Evolutionary conservation across 1,140 invertebrate species (phyloP), one percentile per base, ranked within the genome.

Genomic region (Mycetomoellerius zeteki): DNA sequence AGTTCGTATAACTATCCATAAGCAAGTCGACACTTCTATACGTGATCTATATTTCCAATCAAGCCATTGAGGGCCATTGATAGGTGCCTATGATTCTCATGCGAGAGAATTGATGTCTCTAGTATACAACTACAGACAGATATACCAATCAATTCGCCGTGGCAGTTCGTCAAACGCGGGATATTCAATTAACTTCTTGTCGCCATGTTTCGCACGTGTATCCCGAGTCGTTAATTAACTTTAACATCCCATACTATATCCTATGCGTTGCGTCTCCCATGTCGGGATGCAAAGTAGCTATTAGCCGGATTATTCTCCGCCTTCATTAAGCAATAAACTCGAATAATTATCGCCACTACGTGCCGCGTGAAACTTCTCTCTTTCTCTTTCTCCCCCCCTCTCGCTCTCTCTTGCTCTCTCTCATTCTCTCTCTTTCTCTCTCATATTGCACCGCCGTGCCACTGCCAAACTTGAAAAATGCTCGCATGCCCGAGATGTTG

Each of bases 211-310:
- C 50, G 47, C 60, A 72, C 77, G 56, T 33, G 75, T 65, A 85
- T 89, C 24, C 60, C 21, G 24, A 30, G 89, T 69, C 58, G 85
- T 89, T 89, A 90, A 90, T 90, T 90, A 90, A 89, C 54, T 89
- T 85, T 69, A 90, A 87, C 60, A 43, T 10, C 43, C 33, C 10
- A 37, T 65, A 2, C 21, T 72, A 19, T 47, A 58, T 30, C 19
- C n/a, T 50, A 12, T 30, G 21, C 65, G 52, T 33, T 60, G 58
- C n/a, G 33, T 75, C 73, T 87, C 60, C 58, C 81, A 65, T 84
- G 87, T 80, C 88, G 37, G 67, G 88, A 90, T 85, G 88, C 89
- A 89, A 90, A 90, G 88, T 85, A 90, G 87, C 88, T 88, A 88
- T 90, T 90, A 90, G 75, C 62, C 75, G 72, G 80, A 54, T 56